Base-by-base conservation (phyloP, 1,140 invertebrate species). In the Cardiocondyla obscurior region DNA sequence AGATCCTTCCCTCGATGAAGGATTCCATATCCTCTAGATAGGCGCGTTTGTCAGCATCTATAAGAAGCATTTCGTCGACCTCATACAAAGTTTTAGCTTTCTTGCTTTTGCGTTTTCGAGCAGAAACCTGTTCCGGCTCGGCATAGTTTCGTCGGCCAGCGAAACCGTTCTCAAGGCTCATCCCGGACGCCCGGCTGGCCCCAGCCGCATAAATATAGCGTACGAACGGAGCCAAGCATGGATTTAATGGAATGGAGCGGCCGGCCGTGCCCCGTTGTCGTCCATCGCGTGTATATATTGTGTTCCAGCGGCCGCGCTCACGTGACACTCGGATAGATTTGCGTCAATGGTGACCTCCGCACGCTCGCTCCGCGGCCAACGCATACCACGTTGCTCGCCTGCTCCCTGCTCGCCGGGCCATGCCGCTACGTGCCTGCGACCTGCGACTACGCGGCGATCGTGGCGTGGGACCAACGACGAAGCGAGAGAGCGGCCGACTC, bases 271-370 rank as follows among this genome's bases (percentile, higher is more conserved):
- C 39, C 30, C 58, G 58, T 65, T 28, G 53, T 60, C 58, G 81
- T 65, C 39, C 72, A 64, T 55, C 74, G 74, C 55, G 51, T 51
- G 58, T 64, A n/a, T 85, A 89, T 85, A 89, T 88, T 89, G 86
- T 84, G 72, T 87, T 83, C 73, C 76, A 87, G 82, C 82, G 46
- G 64, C 65, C 64, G 58, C 19, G 53, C 88, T 92, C 92, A 93
- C 92, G 92, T 93, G 92, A 92, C 88, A 69, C 85, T 89, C 90
- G 88, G 88, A 92, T 93, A 92, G 90, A 93, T 93, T 93, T 93
- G 91, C 92, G 92, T 93, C 92, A 93, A 93, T 92, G 91, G 91
- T 93, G 92, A 93, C 92, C 92, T 93, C 92, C 92, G 90, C 91
- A 89, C 82, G 89, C 87, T 90, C 86, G 87, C 87, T 92, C 89